Percentiles rank a stretch among this genome's conserved stretches.
phyloP scores from a whole-genome alignment of 2,888 invertebrate species.

The Ophion slaviceki region DNA sequence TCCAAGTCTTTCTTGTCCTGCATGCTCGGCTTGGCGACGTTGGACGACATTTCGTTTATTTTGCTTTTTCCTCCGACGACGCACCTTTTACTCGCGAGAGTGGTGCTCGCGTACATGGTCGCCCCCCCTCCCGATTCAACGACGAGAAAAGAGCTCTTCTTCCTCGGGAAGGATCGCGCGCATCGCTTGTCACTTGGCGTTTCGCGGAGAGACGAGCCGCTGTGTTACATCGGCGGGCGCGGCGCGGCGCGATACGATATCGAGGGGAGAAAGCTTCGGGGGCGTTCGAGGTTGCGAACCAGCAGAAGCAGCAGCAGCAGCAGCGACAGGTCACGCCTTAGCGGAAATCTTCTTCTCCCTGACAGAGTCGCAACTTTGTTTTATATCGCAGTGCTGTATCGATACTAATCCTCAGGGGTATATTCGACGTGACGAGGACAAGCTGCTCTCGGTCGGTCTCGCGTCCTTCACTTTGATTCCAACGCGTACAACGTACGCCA shows the following conservation, averaged over 20 bases:
- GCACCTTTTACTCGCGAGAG: slow-evolving; percentile 29
- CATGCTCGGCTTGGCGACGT: slow-evolving; percentile 83
- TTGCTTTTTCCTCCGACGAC: slow-evolving; percentile 16
- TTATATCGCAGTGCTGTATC: not conserved
- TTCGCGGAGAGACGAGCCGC: not conserved
- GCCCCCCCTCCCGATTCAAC: not conserved
- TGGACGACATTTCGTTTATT: slow-evolving; percentile 70
- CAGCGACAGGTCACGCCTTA: not conserved
- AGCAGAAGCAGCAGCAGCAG: not conserved
- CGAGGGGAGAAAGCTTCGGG: not conserved
- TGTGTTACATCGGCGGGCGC: not conserved
- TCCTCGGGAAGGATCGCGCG: not conserved
- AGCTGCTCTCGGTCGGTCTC: not conserved
- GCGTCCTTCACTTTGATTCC: not conserved
- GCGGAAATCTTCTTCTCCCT: not conserved
- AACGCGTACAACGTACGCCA: slow-evolving; percentile 1
- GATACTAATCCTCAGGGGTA: not conserved
- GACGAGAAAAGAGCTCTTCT: not conserved
- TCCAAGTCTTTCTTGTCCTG: slow-evolving; percentile 92
- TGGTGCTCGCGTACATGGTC: not conserved
- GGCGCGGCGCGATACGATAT: not conserved
- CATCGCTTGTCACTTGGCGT: not conserved
- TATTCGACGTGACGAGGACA: not conserved
- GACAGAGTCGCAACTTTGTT: not conserved
- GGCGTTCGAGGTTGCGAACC: not conserved